Percentiles rank a stretch among this genome's conserved stretches.
These are phyloP conservation scores for Vannuccia rotundouncinata DNA, from an alignment of 2,888 invertebrate genomes.

Conservation along the genomic window DNA sequence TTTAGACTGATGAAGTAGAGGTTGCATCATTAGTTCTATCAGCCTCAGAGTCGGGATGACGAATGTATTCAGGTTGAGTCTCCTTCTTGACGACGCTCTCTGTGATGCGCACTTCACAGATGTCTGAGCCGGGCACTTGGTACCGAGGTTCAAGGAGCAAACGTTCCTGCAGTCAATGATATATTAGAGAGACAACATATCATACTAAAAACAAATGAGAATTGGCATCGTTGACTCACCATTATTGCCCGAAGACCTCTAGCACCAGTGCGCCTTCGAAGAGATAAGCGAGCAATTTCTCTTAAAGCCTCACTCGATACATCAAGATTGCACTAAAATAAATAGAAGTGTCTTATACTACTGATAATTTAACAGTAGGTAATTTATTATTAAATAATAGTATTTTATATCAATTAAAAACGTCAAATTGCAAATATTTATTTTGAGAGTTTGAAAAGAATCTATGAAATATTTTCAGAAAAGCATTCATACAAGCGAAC, in stretches of 20 bases:
- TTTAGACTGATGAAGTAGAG: background rate
- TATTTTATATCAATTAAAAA: no score
- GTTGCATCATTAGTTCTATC: background rate
- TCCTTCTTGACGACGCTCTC: conserved; percentile 5
- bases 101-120: conserved; percentile 62
- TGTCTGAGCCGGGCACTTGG: conserved; percentile 91
- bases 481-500: no score
- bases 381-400: no score
- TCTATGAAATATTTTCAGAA: no score
- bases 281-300: conserved; percentile 80
- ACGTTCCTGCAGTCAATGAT: conserved; percentile 67
- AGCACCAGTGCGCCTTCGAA: conserved; percentile 91
- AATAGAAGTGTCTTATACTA: no score
- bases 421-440: no score
- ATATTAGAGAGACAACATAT: background rate
- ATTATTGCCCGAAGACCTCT: conserved; percentile 88
- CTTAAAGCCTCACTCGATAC: conserved; percentile 81
- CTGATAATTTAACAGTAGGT: no score
- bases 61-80: conserved; percentile 10
- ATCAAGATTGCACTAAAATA: conserved; percentile 75
- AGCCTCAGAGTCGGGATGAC: background rate
- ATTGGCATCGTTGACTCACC: conserved; percentile 64
- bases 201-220: background rate
- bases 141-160: conserved; percentile 92
- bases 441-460: no score